Conservation (phyloP, 2,113 vertebrate genomes). For the Speoplatyrhinus poulsoni region DNA sequence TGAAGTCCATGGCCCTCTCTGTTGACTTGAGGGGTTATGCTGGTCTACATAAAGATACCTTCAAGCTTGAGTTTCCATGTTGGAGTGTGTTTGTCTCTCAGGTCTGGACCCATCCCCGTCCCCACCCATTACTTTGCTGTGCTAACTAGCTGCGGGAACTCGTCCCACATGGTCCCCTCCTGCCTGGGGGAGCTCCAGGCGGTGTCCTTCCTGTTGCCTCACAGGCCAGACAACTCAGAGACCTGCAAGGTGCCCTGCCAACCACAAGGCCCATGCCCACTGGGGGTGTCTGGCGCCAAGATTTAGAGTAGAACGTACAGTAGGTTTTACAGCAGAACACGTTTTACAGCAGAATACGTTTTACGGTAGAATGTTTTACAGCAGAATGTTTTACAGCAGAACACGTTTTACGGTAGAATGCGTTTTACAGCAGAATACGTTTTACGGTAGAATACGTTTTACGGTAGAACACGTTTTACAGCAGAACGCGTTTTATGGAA, state of each 20-base stretch:
- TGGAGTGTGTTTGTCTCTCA: slow-evolving; percentile 38
- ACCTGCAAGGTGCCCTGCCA: slow-evolving; percentile 65
- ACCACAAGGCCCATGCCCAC: background rate
- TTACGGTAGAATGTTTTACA: no score
- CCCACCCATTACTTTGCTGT: slow-evolving; percentile 77
- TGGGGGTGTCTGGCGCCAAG: background rate
- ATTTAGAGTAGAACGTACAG: background rate
- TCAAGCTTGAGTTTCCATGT: background rate
- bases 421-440: no score
- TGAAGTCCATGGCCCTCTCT: no score
- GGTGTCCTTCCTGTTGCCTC: slow-evolving; percentile 70
- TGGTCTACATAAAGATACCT: no score
- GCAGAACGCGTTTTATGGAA: no score
- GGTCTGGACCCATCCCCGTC: slow-evolving; percentile 59
- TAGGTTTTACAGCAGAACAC: no score
- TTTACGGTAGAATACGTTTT: no score
- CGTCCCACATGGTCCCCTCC: background rate
- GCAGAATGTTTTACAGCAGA: no score
- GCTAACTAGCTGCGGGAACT: slow-evolving; percentile 66
- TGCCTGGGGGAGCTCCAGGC: slow-evolving; percentile 55
- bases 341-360: no score
- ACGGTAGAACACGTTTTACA: no score
- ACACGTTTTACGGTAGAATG: no score
- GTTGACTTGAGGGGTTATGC: no score
- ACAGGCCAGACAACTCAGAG: slow-evolving; percentile 56